Evolutionary conservation across 2,797 vertebrate species (phyloP).

Genomic region (Sebastes vulpes): DNA sequence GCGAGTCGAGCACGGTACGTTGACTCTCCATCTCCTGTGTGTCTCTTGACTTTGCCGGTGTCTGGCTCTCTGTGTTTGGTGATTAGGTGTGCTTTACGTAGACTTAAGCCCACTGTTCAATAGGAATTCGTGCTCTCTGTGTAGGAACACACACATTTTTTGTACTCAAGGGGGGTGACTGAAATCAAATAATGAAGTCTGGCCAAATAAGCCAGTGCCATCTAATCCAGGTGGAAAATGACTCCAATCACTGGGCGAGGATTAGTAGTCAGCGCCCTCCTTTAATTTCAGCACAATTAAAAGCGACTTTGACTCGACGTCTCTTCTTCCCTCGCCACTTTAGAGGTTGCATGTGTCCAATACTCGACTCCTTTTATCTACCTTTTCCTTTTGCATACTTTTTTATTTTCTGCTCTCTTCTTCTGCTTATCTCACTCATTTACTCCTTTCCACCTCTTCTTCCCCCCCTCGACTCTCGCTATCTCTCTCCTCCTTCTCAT

Average conservation of each 20-base stretch:
- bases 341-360: slow-evolving; percentile 54
- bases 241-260: slow-evolving; percentile 77
- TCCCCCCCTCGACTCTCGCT: slow-evolving; percentile 5
- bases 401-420: slow-evolving; percentile 26
- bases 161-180: slow-evolving; percentile 58
- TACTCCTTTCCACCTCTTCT: slow-evolving; percentile 5
- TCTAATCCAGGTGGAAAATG: slow-evolving; percentile 87
- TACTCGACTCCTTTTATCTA: slow-evolving; percentile 34
- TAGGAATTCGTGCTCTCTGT: slow-evolving; percentile 60
- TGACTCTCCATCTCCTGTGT: slow-evolving; percentile 38
- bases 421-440: slow-evolving; percentile 29
- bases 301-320: slow-evolving; percentile 85
- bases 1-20: slow-evolving; percentile 95
- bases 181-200: slow-evolving; percentile 82
- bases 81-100: slow-evolving; percentile 74
- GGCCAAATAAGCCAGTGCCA: slow-evolving; percentile 78
- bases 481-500: slow-evolving; percentile 63
- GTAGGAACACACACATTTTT: slow-evolving; percentile 69
- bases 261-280: slow-evolving; percentile 80
- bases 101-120: slow-evolving; percentile 51
- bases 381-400: background rate
- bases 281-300: slow-evolving; percentile 90
- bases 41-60: slow-evolving; percentile 54
- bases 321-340: slow-evolving; percentile 48
- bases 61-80: slow-evolving; percentile 57